These are phyloP conservation scores for Schizopygopsis pylzovi DNA, from an alignment of 2,797 vertebrate genomes.

Conservation along the genomic window DNA sequence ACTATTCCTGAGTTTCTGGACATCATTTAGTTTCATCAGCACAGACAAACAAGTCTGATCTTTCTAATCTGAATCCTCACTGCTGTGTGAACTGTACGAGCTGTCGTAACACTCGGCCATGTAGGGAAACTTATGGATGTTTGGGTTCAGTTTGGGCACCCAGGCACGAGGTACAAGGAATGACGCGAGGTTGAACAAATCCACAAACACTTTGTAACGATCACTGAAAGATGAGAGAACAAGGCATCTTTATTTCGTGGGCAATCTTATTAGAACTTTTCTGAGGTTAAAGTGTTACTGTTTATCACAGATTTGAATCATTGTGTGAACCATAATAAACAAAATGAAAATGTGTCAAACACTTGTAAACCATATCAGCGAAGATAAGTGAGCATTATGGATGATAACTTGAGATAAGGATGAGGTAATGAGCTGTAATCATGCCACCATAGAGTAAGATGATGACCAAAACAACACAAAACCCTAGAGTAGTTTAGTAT, in stretches of 20 bases:
- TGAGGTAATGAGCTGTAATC: not conserved
- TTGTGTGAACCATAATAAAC: not conserved
- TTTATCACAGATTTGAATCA: not conserved
- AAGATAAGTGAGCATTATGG: not conserved
- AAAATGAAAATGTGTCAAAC: not conserved
- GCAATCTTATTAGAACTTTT: not conserved
- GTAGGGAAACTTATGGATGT: constrained; percentile 89
- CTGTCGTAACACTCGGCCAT: constrained; percentile 92
- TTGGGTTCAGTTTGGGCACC: constrained; percentile 93
- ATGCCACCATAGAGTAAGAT: not conserved
- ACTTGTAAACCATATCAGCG: not conserved
- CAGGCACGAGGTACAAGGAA: constrained; percentile 92
- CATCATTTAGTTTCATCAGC: not conserved
- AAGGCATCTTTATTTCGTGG: not conserved
- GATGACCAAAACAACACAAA: constrained; percentile 1
- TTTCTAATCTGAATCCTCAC: constrained; percentile 90
- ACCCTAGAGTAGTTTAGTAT: not conserved
- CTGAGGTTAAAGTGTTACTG: not conserved
- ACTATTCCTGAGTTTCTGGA: not conserved
- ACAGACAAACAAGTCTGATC: not conserved
- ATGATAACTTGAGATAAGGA: not conserved
- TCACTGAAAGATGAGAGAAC: constrained; percentile 78
- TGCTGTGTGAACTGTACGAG: constrained; percentile 90
- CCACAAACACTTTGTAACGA: constrained; percentile 98
- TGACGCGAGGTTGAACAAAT: constrained; percentile 96